Evolutionary conservation across 2,888 invertebrate species (phyloP).

Genomic region (Brenthis ino): DNA sequence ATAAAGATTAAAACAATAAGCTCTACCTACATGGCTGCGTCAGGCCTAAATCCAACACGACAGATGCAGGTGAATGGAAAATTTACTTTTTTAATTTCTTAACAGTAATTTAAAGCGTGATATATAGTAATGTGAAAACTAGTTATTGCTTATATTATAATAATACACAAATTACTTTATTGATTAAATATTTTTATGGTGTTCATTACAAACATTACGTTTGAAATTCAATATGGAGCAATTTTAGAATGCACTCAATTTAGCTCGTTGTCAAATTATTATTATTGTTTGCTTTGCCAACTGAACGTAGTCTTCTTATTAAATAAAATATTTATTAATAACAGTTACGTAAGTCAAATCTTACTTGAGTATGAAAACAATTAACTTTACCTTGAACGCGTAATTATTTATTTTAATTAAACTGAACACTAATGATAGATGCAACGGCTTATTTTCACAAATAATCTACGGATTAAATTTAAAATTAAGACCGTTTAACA

Average conservation of each 20-base stretch:
- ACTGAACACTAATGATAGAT: neutral
- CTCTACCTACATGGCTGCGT: constrained; percentile 97
- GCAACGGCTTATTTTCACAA: neutral
- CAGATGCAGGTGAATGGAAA: constrained; percentile 61
- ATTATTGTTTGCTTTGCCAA: too few species aligned
- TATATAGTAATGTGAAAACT: neutral
- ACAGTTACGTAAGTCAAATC: neutral
- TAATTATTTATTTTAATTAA: constrained; percentile 2
- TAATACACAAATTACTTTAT: too few species aligned
- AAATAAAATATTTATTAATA: neutral
- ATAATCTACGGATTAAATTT: neutral
- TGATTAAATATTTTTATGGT: too few species aligned
- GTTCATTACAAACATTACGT: too few species aligned
- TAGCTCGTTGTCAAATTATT: too few species aligned
- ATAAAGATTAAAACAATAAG: constrained; percentile 98
- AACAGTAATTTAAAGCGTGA: neutral
- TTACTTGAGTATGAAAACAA: constrained; percentile 3
- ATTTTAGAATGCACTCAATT: too few species aligned
- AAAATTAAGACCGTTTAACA: too few species aligned
- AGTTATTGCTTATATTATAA: neutral
- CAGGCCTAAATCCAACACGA: constrained; percentile 90
- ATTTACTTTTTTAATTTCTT: too few species aligned
- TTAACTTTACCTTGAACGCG: neutral
- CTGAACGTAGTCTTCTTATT: too few species aligned
- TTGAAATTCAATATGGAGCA: too few species aligned